Base-by-base conservation (phyloP, 2,797 vertebrate species). In the Acrossocheilus wenchowensis region DNA sequence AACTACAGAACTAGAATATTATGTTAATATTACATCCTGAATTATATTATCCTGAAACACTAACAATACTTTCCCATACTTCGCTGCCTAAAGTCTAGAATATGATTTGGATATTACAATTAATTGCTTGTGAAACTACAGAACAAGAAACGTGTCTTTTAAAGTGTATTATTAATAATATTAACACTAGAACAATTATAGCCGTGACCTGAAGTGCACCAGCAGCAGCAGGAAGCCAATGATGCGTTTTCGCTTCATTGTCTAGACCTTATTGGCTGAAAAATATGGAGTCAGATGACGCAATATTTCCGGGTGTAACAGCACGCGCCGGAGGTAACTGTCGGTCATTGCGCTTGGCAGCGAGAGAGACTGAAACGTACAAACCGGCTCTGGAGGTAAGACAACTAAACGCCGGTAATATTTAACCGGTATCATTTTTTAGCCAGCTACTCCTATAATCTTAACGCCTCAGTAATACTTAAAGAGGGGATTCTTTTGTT, bases 241-340 rank as follows among this genome's bases (percentile, higher is more conserved):
- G 54, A 30, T 36, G 83, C 19, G 62, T n/a, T 4, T 50, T 21
- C 34, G 15, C 19, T 17, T 64, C 17, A 43, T 15, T 23, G 34
- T 80, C 14, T 75, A 4, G 8, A 34, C 54, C 41, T 90, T 36
- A 96, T 96, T 96, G 95, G 96, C 85, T 88, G 19, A 93, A 80
- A 94, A 93, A 95, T 87, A 93, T 96, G 93, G 96, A 96, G 91
- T 95, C 95, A 96, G 95, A 95, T 96, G 95, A 96, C 96, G 96
- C 92, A 72, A 52, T 4, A 17, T 88, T 95, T 95, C 93, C 95
- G 94, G 93, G 93, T 94, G 90, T 87, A 66, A 75, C 92, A 54
- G 68, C 73, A 30, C 64, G 39, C 11, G 52, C n/a, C 43, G 84
- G 78, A 95, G 96, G 96, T 96, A 94, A 96, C 95, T 96, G 1